Base-by-base conservation (phyloP, 2,888 invertebrate genomes). In the Ornithoptera priamus region DNA sequence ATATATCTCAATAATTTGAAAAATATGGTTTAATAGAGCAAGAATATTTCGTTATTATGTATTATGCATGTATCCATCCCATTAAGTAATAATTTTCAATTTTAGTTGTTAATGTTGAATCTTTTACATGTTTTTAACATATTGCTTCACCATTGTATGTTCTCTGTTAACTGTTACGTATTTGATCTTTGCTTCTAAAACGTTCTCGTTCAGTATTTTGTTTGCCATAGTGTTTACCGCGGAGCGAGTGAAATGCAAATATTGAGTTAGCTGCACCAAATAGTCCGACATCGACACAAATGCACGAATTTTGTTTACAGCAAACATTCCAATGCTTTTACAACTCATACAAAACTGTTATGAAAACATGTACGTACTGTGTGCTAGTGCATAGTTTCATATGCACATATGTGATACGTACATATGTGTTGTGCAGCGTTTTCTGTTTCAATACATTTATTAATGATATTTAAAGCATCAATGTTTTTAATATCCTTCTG, bases 251-350 rank as follows among this genome's bases (percentile, higher is more conserved):
- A 36, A 63, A 39, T 59, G 68, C 62, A 63, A 62, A 68, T 57
- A 68, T 68, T 20, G 60, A 46, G 59, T 68, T 59, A 39, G 60
- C 64, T 64, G 22, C 53, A 53, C 59, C 68, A 60, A 68, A 64
- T 60, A 63, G 60, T 60, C 63, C 60, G 59, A 64, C 46, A 50
- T 62, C 46, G 61, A 39, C 42, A 56, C 42, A 57, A 63, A 61
- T 20, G 46, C 50, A 64, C 57, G 61, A 69, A 65, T 50, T 46
- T 24, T 59, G 59, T 64, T 68, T 39, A 59, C 63, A 39, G 59
- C 22, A 59, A 63, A 68, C 62, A 50, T 68, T 68, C 42, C 58
- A 36, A 63, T 63, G 58, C 63, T n/a, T 58, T n/a, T 62, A 58
- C 46, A 57, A 42, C 15, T 62, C 15, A 30, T 67, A 30, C 20